Conservation (phyloP, 2,113 vertebrate genomes). For the Cheirogaleus medius region DNA sequence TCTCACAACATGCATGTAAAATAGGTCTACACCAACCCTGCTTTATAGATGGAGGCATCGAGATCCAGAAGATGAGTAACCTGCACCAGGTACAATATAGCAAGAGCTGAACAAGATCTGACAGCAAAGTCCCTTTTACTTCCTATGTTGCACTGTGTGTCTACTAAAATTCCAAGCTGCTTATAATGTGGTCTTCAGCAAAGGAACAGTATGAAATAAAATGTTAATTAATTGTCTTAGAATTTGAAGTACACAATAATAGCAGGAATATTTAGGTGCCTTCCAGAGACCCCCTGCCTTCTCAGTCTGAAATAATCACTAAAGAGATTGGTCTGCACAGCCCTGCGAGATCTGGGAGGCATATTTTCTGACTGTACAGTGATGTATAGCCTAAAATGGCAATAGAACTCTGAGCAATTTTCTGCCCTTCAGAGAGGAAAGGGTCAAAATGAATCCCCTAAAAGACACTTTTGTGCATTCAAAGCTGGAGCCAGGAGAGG, state of each 20-base stretch:
- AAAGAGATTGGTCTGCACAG: not conserved
- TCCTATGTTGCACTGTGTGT: not conserved
- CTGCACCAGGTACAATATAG: not conserved
- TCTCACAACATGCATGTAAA: not conserved
- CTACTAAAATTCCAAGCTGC: slow-evolving; percentile 2
- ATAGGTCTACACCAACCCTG: not conserved
- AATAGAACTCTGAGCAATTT: not conserved
- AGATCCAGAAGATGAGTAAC: not conserved
- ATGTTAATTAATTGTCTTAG: not conserved
- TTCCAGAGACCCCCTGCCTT: not conserved
- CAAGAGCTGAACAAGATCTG: not conserved
- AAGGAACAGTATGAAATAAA: not conserved
- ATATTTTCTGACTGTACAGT: not conserved
- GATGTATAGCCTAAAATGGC: not conserved
- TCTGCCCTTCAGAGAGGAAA: not conserved
- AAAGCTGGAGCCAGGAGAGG: not conserved
- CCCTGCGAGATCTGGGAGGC: not conserved
- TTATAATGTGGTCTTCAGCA: not conserved
- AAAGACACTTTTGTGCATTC: not conserved
- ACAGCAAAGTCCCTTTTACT: not conserved
- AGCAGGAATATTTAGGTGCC: not conserved
- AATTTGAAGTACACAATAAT: not conserved
- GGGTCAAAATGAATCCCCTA: not conserved
- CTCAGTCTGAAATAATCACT: not conserved
- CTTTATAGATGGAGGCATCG: not conserved